Conservation (phyloP, 2,113 vertebrate genomes). For the Rhinoderma darwinii region DNA sequence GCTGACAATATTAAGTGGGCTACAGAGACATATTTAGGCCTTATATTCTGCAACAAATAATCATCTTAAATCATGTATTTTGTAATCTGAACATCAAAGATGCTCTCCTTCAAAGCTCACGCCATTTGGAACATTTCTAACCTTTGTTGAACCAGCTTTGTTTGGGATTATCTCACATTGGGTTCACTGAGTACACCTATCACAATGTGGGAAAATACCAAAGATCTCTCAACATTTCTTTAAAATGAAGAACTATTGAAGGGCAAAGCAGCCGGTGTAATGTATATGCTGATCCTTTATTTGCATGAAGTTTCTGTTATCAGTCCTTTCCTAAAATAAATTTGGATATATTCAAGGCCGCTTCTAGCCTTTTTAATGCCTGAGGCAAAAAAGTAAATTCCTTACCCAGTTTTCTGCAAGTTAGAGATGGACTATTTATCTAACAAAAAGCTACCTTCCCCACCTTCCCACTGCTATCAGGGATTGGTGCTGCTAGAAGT, state of each 20-base stretch:
- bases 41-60: constrained; percentile 77
- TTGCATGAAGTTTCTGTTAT: neutral
- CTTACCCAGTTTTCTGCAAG: neutral
- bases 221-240: constrained; percentile 71
- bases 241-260: constrained; percentile 70
- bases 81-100: constrained; percentile 84
- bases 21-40: constrained; percentile 80
- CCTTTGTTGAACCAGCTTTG: constrained; percentile 79
- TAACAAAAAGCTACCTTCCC: too few relatives aligned
- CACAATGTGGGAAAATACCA: constrained; percentile 75
- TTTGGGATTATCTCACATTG: constrained; percentile 82
- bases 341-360: neutral
- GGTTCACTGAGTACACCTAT: constrained; percentile 77
- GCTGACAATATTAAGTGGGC: constrained; percentile 72
- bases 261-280: constrained; percentile 68
- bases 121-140: constrained; percentile 78
- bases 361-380: neutral
- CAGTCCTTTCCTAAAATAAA: neutral
- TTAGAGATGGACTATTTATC: neutral
- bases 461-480: too few relatives aligned
- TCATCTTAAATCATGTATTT: constrained; percentile 82
- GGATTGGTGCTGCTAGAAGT: too few relatives aligned
- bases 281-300: neutral
- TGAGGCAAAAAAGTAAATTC: neutral
- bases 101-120: constrained; percentile 77